Evolutionary conservation across 1,140 invertebrate species (phyloP).

Genomic region (Apis florea): DNA sequence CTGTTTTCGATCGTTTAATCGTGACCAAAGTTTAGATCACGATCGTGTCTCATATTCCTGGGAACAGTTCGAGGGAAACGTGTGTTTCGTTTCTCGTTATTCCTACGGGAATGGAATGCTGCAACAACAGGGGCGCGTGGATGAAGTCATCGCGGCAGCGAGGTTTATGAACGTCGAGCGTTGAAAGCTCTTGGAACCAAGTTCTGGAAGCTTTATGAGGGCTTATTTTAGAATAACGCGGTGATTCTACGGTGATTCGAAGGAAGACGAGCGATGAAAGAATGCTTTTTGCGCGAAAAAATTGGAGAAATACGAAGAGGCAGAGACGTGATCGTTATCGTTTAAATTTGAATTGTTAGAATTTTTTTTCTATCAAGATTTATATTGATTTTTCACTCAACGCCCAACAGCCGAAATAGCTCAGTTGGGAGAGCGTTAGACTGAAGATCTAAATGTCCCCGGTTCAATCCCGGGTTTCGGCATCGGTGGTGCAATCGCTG

Average conservation of each 20-base stretch:
- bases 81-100: conserved; percentile 21
- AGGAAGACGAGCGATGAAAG: not conserved
- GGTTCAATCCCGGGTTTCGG: too few relatives aligned
- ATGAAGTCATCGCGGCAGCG: conserved; percentile 42
- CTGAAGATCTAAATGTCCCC: too few relatives aligned
- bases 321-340: not conserved
- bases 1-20: not conserved
- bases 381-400: too few relatives aligned
- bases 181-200: not conserved
- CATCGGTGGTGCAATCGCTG: too few relatives aligned
- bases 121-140: conserved; percentile 18
- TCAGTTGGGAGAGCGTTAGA: too few relatives aligned
- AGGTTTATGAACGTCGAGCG: conserved; percentile 4
- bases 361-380: too few relatives aligned
- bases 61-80: conserved; percentile 7
- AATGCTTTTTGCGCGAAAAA: not conserved
- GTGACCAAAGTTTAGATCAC: conserved; percentile 1
- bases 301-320: not conserved
- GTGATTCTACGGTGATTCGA: not conserved
- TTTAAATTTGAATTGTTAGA: not conserved
- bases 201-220: not conserved
- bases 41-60: not conserved
- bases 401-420: too few relatives aligned
- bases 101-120: conserved; percentile 30
- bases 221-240: conserved; percentile 1